Conservation (phyloP, 2,113 vertebrate species). For the Cairina moschata region DNA sequence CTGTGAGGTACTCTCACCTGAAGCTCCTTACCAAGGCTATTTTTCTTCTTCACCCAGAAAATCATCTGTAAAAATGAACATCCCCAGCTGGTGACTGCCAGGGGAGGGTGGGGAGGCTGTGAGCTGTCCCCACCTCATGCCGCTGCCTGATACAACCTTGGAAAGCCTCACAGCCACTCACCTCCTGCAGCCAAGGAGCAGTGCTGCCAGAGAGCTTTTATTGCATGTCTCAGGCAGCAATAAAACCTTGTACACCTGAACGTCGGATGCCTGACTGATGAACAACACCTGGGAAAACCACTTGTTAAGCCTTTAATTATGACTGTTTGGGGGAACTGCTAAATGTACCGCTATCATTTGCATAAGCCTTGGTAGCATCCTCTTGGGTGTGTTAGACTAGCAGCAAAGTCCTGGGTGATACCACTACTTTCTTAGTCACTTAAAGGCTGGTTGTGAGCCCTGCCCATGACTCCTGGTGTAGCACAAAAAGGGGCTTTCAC, state of each 20-base stretch:
- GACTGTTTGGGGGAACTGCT: not conserved
- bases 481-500: not conserved
- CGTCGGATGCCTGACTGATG: not conserved
- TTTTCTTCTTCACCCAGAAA: not conserved
- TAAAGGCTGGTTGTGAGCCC: fast-evolving
- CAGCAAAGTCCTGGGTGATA: not conserved
- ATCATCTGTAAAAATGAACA: not conserved
- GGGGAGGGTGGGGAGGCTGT: not conserved
- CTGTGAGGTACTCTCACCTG: not conserved
- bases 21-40: not conserved
- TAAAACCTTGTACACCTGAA: not conserved
- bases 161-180: not conserved
- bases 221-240: not conserved
- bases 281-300: not conserved
- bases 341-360: not conserved
- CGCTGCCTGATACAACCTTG: not conserved
- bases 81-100: fast-evolving
- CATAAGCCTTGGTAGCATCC: not conserved
- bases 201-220: not conserved
- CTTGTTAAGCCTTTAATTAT: not conserved
- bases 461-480: fast-evolving
- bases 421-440: not conserved
- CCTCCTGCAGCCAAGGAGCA: not conserved
- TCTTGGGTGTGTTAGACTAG: not conserved
- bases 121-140: not conserved